These are phyloP conservation scores for Acrocephalus kingi DNA, from an alignment of 2,113 vertebrate species.

Conservation along the genomic window DNA sequence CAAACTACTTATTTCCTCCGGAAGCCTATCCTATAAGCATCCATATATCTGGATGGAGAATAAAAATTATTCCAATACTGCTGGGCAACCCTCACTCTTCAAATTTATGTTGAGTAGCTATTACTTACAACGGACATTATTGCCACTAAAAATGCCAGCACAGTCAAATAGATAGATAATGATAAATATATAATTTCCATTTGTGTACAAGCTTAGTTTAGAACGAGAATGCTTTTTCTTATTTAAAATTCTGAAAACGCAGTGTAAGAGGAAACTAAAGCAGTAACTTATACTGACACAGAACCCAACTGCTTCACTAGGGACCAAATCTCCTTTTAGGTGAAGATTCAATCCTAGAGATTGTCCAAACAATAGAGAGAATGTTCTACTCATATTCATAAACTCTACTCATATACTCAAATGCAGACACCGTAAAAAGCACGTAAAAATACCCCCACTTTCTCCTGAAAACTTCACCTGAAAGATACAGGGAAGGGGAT, in stretches of 20 bases:
- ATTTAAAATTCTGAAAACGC: background rate
- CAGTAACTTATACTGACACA: background rate
- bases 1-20: background rate
- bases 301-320: background rate
- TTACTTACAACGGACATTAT: background rate
- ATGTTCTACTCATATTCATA: background rate
- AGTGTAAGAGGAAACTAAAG: background rate
- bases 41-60: background rate
- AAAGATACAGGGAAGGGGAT: background rate
- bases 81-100: background rate
- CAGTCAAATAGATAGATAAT: background rate
- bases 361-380: background rate
- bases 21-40: background rate
- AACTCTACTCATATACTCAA: background rate
- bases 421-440: background rate
- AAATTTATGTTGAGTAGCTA: background rate
- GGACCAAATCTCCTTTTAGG: background rate
- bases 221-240: background rate
- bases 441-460: background rate
- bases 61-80: background rate
- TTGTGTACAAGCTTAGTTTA: background rate
- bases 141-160: background rate
- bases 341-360: background rate
- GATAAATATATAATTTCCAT: background rate
- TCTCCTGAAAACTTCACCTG: background rate